phyloP scores from a whole-genome alignment of 1,140 invertebrate species.

The Polyergus mexicanus region DNA sequence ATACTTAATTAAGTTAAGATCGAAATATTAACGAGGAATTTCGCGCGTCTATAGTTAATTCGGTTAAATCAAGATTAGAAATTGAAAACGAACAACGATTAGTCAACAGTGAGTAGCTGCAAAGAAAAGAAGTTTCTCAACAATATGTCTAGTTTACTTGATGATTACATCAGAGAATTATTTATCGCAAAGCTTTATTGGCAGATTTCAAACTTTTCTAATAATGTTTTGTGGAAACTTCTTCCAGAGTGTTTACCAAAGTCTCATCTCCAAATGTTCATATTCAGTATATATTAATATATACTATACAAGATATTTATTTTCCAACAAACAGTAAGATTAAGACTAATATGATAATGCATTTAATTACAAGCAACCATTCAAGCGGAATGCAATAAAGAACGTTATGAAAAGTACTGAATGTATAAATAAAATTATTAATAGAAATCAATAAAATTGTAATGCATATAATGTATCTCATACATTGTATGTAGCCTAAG shows the following conservation, averaged over 20 bases:
- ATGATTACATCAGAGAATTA: neutral
- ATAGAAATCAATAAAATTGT: constrained; percentile 18
- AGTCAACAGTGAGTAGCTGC: neutral
- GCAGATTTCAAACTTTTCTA: neutral
- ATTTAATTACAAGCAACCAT: neutral
- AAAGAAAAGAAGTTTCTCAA: neutral
- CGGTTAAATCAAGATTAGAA: neutral
- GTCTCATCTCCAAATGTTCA: neutral
- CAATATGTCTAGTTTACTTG: neutral
- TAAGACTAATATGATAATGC: neutral
- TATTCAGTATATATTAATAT: neutral
- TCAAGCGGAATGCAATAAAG: neutral
- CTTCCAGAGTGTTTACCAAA: neutral
- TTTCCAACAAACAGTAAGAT: neutral
- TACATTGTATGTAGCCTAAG: neutral
- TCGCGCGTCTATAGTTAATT: neutral
- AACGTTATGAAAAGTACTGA: neutral
- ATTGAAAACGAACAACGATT: neutral
- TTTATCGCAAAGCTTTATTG: neutral
- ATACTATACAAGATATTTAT: neutral
- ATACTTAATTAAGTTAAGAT: constrained; percentile 2
- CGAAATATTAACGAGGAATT: neutral
- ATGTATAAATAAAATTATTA: neutral
- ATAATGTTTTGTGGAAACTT: neutral
- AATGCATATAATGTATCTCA: neutral